Percentiles rank a stretch among this genome's conserved stretches.
Conservation (phyloP, 2,113 vertebrate genomes). For the Peromyscus maniculatus region DNA sequence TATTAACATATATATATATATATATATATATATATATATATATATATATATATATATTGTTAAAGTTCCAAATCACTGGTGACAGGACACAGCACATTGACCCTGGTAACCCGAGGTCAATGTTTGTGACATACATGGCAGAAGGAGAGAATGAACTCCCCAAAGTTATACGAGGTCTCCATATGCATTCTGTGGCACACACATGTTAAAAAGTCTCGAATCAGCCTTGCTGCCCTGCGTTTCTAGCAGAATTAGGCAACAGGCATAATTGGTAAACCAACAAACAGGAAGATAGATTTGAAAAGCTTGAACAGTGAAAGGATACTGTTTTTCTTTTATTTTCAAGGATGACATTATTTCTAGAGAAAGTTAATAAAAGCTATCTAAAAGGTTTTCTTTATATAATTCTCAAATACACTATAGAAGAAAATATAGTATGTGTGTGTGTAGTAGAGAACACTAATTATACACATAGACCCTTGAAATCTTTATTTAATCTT, state of each 20-base stretch:
- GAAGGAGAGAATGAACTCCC: neutral
- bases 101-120: neutral
- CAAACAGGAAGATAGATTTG: neutral
- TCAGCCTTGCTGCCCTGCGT: neutral
- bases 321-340: no score
- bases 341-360: neutral
- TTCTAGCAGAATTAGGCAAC: neutral
- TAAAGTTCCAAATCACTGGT: neutral
- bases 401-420: neutral
- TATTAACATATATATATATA: conserved; percentile 7
- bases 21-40: no score
- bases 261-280: neutral
- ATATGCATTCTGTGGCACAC: neutral
- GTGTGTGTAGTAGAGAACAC: neutral
- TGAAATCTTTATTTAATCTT: neutral
- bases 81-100: no score
- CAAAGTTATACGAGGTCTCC: neutral
- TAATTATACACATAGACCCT: neutral
- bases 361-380: neutral
- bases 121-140: no score
- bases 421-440: neutral
- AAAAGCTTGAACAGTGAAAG: no score
- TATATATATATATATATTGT: neutral
- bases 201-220: neutral
- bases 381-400: neutral